A percentile compares a stretch with the other conserved stretches of the same genome.
These are phyloP conservation scores for Aptenodytes forsteri DNA, from an alignment of 2,113 vertebrate genomes.

Conservation along the genomic window DNA sequence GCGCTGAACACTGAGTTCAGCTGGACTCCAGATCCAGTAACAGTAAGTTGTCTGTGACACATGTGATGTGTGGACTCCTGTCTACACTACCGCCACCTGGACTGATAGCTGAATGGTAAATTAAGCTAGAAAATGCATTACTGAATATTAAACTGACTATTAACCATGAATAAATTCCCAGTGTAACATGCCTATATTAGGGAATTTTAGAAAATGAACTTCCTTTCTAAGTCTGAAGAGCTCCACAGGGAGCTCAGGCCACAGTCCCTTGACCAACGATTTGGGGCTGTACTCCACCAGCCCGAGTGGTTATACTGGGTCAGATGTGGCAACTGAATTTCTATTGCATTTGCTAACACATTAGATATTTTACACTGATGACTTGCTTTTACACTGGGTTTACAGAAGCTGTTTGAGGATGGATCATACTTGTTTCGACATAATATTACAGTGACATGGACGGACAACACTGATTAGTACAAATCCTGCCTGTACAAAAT, in stretches of 20 bases:
- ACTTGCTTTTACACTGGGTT: background rate
- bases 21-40: background rate
- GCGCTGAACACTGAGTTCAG: background rate
- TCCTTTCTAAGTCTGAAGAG: background rate
- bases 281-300: background rate
- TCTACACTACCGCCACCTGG: constrained; percentile 47
- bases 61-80: constrained; percentile 16
- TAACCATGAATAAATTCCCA: constrained; percentile 41
- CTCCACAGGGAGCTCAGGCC: background rate
- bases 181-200: background rate
- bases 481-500: background rate
- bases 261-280: rapidly evolving
- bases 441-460: background rate
- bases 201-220: background rate
- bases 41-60: constrained; percentile 36
- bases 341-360: background rate
- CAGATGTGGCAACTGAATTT: background rate
- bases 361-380: background rate
- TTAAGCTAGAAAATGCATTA: constrained; percentile 28
- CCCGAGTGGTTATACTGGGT: background rate
- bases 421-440: background rate
- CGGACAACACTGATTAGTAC: background rate
- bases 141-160: constrained; percentile 56
- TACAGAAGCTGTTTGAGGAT: background rate
- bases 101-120: constrained; percentile 55